A percentile compares a stretch with the other conserved stretches of the same genome.
These are phyloP conservation scores for Notamacropus eugenii DNA, from an alignment of 2,797 vertebrate species.

Conservation along the genomic window DNA sequence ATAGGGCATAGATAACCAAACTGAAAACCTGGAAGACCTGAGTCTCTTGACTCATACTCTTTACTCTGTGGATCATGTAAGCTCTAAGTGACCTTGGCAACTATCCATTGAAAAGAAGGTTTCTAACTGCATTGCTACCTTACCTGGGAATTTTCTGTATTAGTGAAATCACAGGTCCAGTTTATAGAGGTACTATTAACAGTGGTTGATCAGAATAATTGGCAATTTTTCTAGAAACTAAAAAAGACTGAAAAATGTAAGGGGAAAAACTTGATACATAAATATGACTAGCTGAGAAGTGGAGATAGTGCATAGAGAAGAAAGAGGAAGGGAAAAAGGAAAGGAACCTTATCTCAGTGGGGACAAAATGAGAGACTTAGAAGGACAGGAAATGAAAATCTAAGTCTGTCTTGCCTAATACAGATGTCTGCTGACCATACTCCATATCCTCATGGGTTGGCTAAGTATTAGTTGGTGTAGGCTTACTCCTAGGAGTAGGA, in stretches of 20 bases:
- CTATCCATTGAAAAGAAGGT: neutral
- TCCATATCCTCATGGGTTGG: constrained; percentile 13
- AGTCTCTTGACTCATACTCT: neutral
- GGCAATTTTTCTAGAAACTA: neutral
- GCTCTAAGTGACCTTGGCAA: neutral
- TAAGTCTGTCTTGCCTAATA: neutral
- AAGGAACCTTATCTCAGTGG: constrained; percentile 15
- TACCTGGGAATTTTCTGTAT: neutral
- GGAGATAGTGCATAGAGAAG: neutral
- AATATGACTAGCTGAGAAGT: neutral
- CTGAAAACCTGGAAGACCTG: neutral
- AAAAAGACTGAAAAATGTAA: neutral
- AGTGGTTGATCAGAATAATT: neutral
- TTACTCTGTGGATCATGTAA: neutral
- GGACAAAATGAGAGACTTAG: constrained; percentile 60
- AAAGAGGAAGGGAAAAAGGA: neutral
- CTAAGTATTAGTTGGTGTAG: neutral
- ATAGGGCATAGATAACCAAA: neutral
- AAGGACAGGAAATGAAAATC: constrained; percentile 63
- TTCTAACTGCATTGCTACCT: neutral
- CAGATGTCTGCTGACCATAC: constrained; percentile 43
- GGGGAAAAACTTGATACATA: neutral
- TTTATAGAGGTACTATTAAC: neutral
- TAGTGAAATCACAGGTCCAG: neutral
- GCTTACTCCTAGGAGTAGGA: neutral